A percentile compares a stretch with the other conserved stretches of the same genome.
Evolutionary conservation across 2,888 invertebrate species (phyloP).

Genomic region (Caenorhabditis sp.): DNA sequence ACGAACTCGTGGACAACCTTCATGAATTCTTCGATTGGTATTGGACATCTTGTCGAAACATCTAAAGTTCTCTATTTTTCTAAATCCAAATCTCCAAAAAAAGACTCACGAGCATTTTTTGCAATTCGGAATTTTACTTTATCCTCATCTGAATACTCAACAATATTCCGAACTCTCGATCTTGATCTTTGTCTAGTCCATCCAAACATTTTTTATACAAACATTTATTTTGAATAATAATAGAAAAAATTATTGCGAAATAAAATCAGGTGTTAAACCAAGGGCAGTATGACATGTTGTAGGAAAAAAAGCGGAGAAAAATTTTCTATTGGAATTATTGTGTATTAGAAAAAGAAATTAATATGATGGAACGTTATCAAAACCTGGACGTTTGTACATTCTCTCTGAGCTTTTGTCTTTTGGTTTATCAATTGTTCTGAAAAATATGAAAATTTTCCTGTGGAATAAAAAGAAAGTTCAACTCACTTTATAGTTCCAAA

Average conservation of each 20-base stretch:
- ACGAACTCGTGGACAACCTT: not conserved
- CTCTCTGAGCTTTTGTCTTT: slow-evolving; percentile 59
- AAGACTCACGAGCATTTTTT: not conserved
- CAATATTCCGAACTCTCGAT: not conserved
- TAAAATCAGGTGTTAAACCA: not conserved
- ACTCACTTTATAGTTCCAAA: slow-evolving; percentile 47
- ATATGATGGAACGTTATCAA: slow-evolving; percentile 71
- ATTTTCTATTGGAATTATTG: not conserved
- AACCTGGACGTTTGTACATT: slow-evolving; percentile 68
- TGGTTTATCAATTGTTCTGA: slow-evolving; percentile 59
- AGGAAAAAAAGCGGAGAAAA: not conserved
- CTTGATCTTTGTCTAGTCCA: slow-evolving; percentile 3
- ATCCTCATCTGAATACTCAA: not conserved
- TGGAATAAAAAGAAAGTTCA: not conserved
- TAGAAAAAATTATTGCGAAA: not conserved
- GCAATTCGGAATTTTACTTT: not conserved
- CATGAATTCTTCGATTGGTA: not conserved
- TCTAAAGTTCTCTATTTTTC: not conserved
- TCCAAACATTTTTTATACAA: not conserved
- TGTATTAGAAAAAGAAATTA: no score
- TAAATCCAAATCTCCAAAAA: not conserved
- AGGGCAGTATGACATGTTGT: not conserved
- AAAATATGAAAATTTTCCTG: slow-evolving; percentile 4
- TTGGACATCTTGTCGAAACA: not conserved
- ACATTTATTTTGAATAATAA: not conserved